These are phyloP conservation scores for Willisornis vidua DNA, from an alignment of 2,113 vertebrate genomes.

Conservation along the genomic window DNA sequence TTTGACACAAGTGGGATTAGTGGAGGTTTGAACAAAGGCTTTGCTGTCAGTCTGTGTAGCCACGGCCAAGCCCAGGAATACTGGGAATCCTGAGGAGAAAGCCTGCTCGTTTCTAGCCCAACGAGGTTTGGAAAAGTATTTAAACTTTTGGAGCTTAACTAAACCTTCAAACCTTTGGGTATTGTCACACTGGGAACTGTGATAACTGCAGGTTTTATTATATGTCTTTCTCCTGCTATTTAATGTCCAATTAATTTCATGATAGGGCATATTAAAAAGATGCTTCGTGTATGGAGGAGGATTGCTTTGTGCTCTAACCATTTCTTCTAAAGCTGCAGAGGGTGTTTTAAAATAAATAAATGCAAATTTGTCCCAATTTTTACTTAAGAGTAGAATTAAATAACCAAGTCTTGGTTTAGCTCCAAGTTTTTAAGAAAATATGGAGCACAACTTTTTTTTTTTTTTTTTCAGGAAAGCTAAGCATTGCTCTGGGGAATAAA, in stretches of 20 bases:
- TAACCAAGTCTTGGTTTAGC: background rate
- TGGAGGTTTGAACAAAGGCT: conserved; percentile 45
- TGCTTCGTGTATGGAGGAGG: conserved; percentile 55
- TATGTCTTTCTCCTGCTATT: conserved; percentile 69
- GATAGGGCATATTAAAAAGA: conserved; percentile 66
- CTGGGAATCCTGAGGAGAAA: conserved; percentile 56
- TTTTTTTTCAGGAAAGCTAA: background rate
- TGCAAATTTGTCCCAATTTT: conserved; percentile 12
- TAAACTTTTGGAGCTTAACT: conserved; percentile 71
- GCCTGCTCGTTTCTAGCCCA: background rate
- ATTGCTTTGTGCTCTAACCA: conserved; percentile 8
- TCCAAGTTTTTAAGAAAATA: conserved; percentile 5
- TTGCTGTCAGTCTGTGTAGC: background rate
- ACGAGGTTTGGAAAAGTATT: conserved; percentile 67
- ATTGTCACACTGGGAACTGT: conserved; percentile 54
- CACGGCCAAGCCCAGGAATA: conserved; percentile 44
- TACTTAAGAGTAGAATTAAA: background rate
- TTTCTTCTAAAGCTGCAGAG: background rate
- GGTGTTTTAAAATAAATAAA: conserved; percentile 45
- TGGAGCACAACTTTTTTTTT: background rate
- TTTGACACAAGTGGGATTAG: conserved; percentile 66
- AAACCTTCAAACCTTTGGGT: conserved; percentile 64
- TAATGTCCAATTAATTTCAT: conserved; percentile 73
- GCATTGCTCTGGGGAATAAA: conserved; percentile 6
- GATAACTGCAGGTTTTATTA: conserved; percentile 64